These are phyloP conservation scores for Atherinosoma microstoma DNA, from an alignment of 2,797 vertebrate species.

Conservation along the genomic window DNA sequence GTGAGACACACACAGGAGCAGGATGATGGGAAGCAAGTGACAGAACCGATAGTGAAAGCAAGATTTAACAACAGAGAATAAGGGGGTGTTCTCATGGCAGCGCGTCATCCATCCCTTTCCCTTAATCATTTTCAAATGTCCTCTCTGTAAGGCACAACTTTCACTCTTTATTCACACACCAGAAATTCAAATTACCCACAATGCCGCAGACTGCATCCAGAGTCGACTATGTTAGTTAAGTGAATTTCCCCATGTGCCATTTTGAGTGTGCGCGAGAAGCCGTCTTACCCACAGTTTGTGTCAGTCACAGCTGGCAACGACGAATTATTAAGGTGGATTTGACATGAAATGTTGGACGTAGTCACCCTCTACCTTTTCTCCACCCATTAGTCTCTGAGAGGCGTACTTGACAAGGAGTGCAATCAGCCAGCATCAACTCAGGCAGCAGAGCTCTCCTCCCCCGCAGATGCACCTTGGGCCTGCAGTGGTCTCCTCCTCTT, in stretches of 20 bases:
- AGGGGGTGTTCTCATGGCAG: conserved; percentile 42
- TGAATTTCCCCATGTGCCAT: conserved; percentile 83
- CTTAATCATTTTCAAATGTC: conserved; percentile 73
- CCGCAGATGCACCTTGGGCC: conserved; percentile 81
- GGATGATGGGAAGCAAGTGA: conserved; percentile 44
- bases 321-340: conserved; percentile 81
- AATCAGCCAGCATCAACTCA: conserved; percentile 82
- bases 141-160: conserved; percentile 54
- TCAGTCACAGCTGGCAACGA: conserved; percentile 80
- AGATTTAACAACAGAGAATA: conserved; percentile 59
- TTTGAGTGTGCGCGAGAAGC: conserved; percentile 67
- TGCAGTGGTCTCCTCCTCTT: conserved; percentile 76
- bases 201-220: conserved; percentile 49
- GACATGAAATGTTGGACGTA: conserved; percentile 79
- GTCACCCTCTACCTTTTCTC: conserved; percentile 82
- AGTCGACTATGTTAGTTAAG: conserved; percentile 77
- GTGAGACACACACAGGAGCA: conserved; percentile 12
- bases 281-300: conserved; percentile 74
- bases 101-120: conserved; percentile 42
- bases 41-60: conserved; percentile 49
- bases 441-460: conserved; percentile 73
- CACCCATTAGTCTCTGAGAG: conserved; percentile 79
- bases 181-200: conserved; percentile 65
- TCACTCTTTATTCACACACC: conserved; percentile 65
- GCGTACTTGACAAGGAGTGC: conserved; percentile 76